These are phyloP conservation scores for Aldrovandia affinis DNA, from an alignment of 2,797 vertebrate genomes.

Conservation along the genomic window DNA sequence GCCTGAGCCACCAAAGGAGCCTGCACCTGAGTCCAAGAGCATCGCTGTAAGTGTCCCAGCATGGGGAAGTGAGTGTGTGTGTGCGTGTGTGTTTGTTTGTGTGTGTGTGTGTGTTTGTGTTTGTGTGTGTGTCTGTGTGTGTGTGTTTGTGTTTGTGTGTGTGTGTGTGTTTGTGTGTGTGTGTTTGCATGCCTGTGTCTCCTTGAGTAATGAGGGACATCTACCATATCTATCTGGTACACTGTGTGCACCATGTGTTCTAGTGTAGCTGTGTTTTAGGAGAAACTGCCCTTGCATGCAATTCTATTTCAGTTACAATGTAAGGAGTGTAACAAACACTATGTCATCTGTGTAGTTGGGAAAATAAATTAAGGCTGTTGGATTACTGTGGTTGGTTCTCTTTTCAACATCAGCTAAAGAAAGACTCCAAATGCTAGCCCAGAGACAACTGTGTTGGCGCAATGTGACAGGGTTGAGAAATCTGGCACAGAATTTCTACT, in stretches of 20 bases:
- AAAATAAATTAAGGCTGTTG: neutral
- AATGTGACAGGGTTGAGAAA: neutral
- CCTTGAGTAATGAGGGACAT: neutral
- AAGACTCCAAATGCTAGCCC: slow-evolving; percentile 2
- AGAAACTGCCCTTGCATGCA: neutral
- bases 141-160: neutral
- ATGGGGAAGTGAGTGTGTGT: neutral
- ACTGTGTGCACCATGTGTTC: neutral
- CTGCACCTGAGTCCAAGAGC: neutral
- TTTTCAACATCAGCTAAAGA: neutral
- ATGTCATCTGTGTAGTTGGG: neutral
- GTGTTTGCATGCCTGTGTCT: neutral
- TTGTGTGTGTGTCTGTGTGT: neutral
- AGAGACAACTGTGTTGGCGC: neutral
- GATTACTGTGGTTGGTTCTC: neutral
- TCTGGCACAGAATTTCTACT: neutral
- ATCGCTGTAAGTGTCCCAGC: neutral
- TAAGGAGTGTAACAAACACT: neutral
- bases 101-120: neutral
- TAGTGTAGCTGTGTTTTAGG: neutral
- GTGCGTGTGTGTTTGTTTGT: too few species aligned
- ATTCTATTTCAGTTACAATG: neutral
- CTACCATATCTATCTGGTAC: neutral
- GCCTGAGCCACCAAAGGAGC: neutral
- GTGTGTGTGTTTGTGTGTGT: neutral